Evolutionary conservation across 92 coral and sea anemone species (phyloP).

Genomic region (Pocillopora meandrina): DNA sequence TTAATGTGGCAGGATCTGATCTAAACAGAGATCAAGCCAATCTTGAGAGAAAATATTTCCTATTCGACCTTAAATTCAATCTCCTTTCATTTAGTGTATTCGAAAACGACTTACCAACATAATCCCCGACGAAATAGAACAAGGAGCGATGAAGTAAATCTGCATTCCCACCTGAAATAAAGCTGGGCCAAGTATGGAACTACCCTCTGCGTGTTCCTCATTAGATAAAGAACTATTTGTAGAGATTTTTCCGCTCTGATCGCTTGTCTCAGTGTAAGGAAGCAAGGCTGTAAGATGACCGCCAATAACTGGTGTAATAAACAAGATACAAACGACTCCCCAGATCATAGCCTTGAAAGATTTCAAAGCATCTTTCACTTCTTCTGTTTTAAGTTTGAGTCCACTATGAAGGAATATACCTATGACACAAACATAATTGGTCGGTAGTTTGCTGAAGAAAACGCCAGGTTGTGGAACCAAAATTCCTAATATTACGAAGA

Average conservation of each 20-base stretch:
- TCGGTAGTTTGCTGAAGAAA: conserved; percentile 68
- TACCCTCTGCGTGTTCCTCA: not conserved
- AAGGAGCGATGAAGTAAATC: conserved; percentile 88
- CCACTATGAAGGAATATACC: conserved; percentile 85
- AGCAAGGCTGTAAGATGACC: conserved; percentile 71
- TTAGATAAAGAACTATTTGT: conserved; percentile 16
- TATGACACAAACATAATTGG: conserved; percentile 76
- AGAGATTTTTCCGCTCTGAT: conserved; percentile 16
- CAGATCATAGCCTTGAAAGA: conserved; percentile 76
- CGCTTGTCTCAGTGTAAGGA: conserved; percentile 34
- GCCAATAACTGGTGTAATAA: conserved; percentile 81
- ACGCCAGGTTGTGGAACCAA: conserved; percentile 75
- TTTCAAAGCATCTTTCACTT: conserved; percentile 77
- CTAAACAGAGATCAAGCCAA: not conserved
- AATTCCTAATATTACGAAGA: conserved; percentile 71
- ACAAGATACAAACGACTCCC: conserved; percentile 74
- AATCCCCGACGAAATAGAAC: conserved; percentile 90
- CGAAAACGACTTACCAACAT: conserved; percentile 71
- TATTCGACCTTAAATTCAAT: not conserved
- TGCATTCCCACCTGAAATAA: conserved; percentile 85
- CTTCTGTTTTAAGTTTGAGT: conserved; percentile 87
- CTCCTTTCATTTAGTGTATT: not conserved
- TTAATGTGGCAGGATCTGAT: too few species aligned
- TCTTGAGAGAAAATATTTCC: not conserved
- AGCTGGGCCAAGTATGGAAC: conserved; percentile 75